Evolutionary conservation across 2,113 vertebrate genomes (phyloP).

Genomic region (Oplegnathus fasciatus): DNA sequence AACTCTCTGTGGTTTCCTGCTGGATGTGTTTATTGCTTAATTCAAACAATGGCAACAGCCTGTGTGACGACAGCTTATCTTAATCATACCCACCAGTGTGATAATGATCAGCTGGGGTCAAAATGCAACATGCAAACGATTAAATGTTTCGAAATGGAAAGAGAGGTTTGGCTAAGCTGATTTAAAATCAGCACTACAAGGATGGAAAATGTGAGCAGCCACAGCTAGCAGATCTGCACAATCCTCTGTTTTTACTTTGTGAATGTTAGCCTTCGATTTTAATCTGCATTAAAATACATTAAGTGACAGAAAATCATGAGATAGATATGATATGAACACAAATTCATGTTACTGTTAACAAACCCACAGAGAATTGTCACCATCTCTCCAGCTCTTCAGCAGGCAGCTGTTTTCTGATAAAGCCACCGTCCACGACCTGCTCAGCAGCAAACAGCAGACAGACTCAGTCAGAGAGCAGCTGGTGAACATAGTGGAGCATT

Average conservation of each 20-base stretch:
- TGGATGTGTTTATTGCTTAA: background rate
- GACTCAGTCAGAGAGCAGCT: too few relatives aligned
- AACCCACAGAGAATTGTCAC: too few relatives aligned
- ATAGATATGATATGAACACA: too few relatives aligned
- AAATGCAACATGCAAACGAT: background rate
- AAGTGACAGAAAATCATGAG: background rate
- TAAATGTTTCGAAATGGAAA: background rate
- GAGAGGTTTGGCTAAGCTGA: too few relatives aligned
- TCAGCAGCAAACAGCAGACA: too few relatives aligned
- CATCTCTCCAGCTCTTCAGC: too few relatives aligned
- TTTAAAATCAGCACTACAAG: too few relatives aligned
- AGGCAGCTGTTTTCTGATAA: too few relatives aligned
- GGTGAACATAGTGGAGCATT: too few relatives aligned
- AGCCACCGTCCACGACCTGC: too few relatives aligned
- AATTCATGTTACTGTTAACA: background rate
- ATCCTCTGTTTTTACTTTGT: background rate
- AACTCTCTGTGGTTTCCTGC: background rate
- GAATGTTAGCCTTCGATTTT: background rate
- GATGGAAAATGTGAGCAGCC: background rate
- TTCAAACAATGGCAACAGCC: background rate
- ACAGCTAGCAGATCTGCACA: too few relatives aligned
- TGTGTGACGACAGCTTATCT: background rate
- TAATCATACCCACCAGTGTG: background rate
- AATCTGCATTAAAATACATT: background rate
- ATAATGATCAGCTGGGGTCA: background rate